A percentile compares a stretch with the other conserved stretches of the same genome.
phyloP scores from a whole-genome alignment of 1,140 invertebrate genomes.

The honey bee (Apis mellifera) region DNA sequence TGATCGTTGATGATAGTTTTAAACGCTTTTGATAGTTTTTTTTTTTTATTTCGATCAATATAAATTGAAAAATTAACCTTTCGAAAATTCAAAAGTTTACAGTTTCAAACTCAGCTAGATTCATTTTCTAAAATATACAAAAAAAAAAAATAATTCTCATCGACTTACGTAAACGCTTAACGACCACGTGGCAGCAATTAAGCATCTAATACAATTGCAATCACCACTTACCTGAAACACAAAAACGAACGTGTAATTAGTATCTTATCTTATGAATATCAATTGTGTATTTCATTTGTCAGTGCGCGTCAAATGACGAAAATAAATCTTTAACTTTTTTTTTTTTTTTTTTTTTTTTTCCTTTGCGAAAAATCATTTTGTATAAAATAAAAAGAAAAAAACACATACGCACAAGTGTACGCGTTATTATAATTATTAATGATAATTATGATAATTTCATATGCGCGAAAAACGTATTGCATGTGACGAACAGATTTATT shows the following conservation, averaged over 20 bases:
- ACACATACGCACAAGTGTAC: not conserved
- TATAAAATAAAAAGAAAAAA: too few species aligned
- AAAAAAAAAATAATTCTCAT: not conserved
- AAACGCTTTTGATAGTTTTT: too few species aligned
- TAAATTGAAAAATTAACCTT: too few species aligned
- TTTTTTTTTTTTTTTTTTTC: too few species aligned
- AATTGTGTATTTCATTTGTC: too few species aligned
- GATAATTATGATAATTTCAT: too few species aligned
- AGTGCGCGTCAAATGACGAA: too few species aligned
- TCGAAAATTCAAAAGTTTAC: too few species aligned
- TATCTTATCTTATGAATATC: not conserved
- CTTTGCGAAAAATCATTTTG: too few species aligned
- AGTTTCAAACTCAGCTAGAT: not conserved
- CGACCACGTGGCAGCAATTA: not conserved
- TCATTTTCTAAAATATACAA: fast-evolving
- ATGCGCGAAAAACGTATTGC: not conserved
- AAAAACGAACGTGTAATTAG: not conserved
- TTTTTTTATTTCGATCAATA: not conserved
- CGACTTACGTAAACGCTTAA: not conserved
- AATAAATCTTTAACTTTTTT: too few species aligned
- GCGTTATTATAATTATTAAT: not conserved
- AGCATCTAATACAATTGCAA: not conserved
- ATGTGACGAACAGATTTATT: not conserved
- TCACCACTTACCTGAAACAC: constrained; percentile 45
- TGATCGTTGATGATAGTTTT: constrained; percentile 22